Base-by-base conservation (phyloP, 2,888 invertebrate species). In the Caenorhabditis sp. region DNA sequence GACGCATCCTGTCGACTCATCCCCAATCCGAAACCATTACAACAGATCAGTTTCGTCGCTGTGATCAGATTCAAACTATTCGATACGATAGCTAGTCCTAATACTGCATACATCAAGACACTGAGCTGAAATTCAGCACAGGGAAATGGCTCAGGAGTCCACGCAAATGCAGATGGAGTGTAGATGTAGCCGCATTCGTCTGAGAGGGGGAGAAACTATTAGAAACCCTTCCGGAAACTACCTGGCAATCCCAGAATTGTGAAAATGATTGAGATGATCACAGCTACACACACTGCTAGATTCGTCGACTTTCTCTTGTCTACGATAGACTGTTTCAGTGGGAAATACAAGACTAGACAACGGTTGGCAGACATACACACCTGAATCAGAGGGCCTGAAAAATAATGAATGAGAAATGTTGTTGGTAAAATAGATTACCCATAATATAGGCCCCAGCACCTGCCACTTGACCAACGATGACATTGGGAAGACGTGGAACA, bases 321-420 rank as follows among this genome's bases (percentile, higher is more conserved):
- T 3, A 70, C 54, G 58, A 64, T 64, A 58, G 44, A 41, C 19
- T 64, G 56, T 22, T 56, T 63, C 19, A 79, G 22, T 26, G 79
- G 79, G 49, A 79, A 79, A 58, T 79, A 79, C 6, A 79, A 47
- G 0, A 61, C 44, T 16, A 70, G 14, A 41, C 64, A 79, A 22
- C 79, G 19, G 22, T 79, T 79, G 22, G 47, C 56, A 49, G 79
- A 61, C 79, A 79, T 79, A 26, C 70, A 72, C n/a, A 72, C 35
- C 41, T 79, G 79, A 38, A 64, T 79, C 5, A 72, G 31, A 14
- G 79, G 79, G 2, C 76, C 76, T 68, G 66, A 26, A 73, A 63
- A 16, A 10, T 12, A 24, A 35, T 31, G 7, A 28, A 14, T 16
- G n/a, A n/a, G n/a, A n/a, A n/a, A n/a, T n/a, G n/a, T n/a, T n/a